phyloP scores from a whole-genome alignment of 2,888 invertebrate genomes.

The Sphaeridia pumilis region DNA sequence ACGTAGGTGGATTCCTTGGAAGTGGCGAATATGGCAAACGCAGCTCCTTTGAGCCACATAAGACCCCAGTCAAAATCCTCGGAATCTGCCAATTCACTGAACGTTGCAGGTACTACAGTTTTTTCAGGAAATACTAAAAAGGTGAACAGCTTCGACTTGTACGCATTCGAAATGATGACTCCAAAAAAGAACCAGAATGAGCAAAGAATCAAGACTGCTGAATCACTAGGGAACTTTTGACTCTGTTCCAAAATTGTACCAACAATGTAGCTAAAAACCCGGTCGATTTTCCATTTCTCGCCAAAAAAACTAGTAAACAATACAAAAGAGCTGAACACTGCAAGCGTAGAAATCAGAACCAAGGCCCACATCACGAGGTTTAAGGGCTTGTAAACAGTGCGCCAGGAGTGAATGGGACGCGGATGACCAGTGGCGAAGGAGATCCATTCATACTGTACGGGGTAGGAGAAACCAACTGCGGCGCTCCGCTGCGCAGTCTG shows the following conservation, averaged over 20 bases:
- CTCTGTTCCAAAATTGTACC: not conserved
- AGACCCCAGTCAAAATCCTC: constrained; percentile 20
- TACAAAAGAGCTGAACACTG: not conserved
- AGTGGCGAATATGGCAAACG: constrained; percentile 21
- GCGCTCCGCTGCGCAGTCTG: constrained; percentile 14
- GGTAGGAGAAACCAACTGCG: constrained; percentile 19
- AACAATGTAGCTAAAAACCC: not conserved
- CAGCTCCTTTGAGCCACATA: constrained; percentile 21
- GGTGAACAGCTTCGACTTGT: constrained; percentile 23
- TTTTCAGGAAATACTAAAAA: constrained; percentile 26
- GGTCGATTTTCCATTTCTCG: not conserved
- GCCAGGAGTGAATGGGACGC: constrained; percentile 19
- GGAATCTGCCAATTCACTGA: constrained; percentile 22
- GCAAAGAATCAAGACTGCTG: constrained; percentile 6
- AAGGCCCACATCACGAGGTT: constrained; percentile 17
- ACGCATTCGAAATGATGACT: constrained; percentile 22
- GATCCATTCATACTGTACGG: constrained; percentile 26
- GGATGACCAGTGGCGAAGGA: constrained; percentile 26
- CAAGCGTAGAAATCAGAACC: not conserved
- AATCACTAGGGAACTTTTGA: not conserved
- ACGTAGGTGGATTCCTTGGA: constrained; percentile 27
- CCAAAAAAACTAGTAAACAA: not conserved
- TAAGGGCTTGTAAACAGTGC: constrained; percentile 22
- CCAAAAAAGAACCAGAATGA: constrained; percentile 23
- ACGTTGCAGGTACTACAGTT: constrained; percentile 20